Evolutionary conservation across 2,797 vertebrate genomes (phyloP).

Genomic region (Typhlichthys eigenmanni): DNA sequence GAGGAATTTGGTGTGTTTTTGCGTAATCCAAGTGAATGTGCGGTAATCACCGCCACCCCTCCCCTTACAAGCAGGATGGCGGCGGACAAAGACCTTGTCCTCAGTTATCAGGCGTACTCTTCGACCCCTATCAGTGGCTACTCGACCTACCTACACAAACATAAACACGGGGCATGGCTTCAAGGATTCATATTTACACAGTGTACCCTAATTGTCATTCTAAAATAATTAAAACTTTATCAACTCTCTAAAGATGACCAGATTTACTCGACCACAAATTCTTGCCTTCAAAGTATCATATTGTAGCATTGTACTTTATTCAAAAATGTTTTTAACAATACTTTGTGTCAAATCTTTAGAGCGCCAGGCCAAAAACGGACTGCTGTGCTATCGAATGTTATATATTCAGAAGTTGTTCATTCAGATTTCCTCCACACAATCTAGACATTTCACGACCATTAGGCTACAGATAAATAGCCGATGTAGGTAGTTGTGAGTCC

Average conservation of each 20-base stretch:
- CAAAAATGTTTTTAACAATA: too few relatives aligned
- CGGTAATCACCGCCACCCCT: slow-evolving; percentile 74
- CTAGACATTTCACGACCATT: slow-evolving; percentile 28
- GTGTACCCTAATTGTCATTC: slow-evolving; percentile 9
- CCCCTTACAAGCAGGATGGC: slow-evolving; percentile 67
- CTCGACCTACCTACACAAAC: slow-evolving; percentile 53
- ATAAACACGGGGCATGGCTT: slow-evolving; percentile 38
- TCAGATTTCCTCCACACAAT: slow-evolving; percentile 42
- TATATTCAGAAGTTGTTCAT: slow-evolving; percentile 53
- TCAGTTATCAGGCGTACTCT: slow-evolving; percentile 53
- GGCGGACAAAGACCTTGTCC: slow-evolving; percentile 73
- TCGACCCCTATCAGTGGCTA: slow-evolving; percentile 39
- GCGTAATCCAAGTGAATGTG: slow-evolving; percentile 71
- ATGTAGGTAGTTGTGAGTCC: slow-evolving; percentile 43
- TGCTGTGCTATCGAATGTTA: slow-evolving; percentile 22
- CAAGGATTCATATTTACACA: slow-evolving; percentile 16
- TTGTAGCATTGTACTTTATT: not conserved
- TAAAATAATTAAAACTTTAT: slow-evolving; percentile 10
- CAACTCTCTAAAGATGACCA: slow-evolving; percentile 20
- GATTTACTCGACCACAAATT: not conserved
- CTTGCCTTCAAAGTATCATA: slow-evolving; percentile 2
- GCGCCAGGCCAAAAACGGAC: not conserved
- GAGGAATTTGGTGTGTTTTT: slow-evolving; percentile 50
- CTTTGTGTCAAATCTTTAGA: not conserved
- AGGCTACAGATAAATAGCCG: not conserved